Evolutionary conservation across 2,888 invertebrate genomes (phyloP).

Genomic region (Ichneumon xanthorius): DNA sequence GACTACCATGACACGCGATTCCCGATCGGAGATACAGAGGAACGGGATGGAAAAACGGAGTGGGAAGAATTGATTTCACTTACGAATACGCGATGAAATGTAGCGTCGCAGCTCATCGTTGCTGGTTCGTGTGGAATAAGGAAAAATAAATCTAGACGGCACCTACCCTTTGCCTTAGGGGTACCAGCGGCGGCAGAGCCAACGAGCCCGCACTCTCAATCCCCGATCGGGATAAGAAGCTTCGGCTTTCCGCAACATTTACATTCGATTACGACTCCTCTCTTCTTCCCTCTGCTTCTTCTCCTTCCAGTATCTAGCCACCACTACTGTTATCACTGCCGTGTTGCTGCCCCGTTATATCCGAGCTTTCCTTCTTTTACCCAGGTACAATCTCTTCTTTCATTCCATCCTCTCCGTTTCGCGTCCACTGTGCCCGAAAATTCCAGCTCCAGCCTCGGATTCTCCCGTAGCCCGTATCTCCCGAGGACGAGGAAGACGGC

Average conservation of each 20-base stretch:
- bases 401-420: slow-evolving; percentile 35
- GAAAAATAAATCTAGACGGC: slow-evolving; percentile 25
- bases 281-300: slow-evolving; percentile 57
- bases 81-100: slow-evolving; percentile 26
- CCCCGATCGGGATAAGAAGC: slow-evolving; percentile 76
- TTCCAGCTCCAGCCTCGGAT: slow-evolving; percentile 12
- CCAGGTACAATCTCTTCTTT: slow-evolving; percentile 42
- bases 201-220: slow-evolving; percentile 8
- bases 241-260: slow-evolving; percentile 81
- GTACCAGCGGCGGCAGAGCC: background rate
- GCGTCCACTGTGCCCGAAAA: slow-evolving; percentile 38
- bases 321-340: slow-evolving; percentile 18
- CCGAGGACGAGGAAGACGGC: slow-evolving; percentile 45
- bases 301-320: slow-evolving; percentile 37
- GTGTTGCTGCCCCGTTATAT: background rate
- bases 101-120: slow-evolving; percentile 18
- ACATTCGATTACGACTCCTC: slow-evolving; percentile 80
- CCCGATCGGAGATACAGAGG: background rate
- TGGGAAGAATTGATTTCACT: slow-evolving; percentile 62
- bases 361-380: slow-evolving; percentile 36
- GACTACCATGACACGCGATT: slow-evolving; percentile 18
- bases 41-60: slow-evolving; percentile 1
- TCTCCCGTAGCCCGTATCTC: slow-evolving; percentile 47
- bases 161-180: slow-evolving; percentile 15
- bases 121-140: background rate